Conservation (phyloP, 2,113 vertebrate species). For the Actinemys pallida region DNA sequence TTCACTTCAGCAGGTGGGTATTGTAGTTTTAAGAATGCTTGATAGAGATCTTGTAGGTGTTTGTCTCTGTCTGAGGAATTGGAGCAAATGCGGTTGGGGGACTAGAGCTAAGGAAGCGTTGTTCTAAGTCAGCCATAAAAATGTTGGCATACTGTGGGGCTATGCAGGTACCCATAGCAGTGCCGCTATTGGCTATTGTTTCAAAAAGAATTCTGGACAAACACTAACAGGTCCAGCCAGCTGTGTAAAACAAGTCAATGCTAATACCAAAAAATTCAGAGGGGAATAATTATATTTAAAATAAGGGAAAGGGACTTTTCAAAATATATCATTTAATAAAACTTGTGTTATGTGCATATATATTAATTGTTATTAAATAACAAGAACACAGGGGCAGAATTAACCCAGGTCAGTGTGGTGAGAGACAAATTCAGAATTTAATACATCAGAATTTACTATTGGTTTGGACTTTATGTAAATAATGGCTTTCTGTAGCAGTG, state of each 20-base stretch:
- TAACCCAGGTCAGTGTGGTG: background rate
- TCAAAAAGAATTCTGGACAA: background rate
- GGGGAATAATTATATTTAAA: background rate
- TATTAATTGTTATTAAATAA: background rate
- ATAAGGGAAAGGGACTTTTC: background rate
- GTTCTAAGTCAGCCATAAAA: too few species aligned
- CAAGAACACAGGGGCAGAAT: background rate
- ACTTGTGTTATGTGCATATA: background rate
- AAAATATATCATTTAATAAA: background rate
- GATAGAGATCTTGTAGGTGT: too few species aligned
- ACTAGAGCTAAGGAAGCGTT: too few species aligned
- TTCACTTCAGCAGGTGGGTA: too few species aligned
- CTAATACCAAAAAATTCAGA: background rate
- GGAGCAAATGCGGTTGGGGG: too few species aligned
- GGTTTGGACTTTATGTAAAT: constrained; percentile 13
- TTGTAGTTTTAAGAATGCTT: too few species aligned
- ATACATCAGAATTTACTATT: background rate
- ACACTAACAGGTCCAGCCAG: background rate
- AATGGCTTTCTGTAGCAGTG: background rate
- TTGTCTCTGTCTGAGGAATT: too few species aligned
- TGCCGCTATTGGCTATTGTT: background rate
- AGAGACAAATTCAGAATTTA: background rate
- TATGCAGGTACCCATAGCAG: too few species aligned
- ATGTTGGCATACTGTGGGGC: too few species aligned
- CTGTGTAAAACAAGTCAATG: background rate